phyloP scores from a whole-genome alignment of 2,113 vertebrate genomes.

The Bubo bubo region DNA sequence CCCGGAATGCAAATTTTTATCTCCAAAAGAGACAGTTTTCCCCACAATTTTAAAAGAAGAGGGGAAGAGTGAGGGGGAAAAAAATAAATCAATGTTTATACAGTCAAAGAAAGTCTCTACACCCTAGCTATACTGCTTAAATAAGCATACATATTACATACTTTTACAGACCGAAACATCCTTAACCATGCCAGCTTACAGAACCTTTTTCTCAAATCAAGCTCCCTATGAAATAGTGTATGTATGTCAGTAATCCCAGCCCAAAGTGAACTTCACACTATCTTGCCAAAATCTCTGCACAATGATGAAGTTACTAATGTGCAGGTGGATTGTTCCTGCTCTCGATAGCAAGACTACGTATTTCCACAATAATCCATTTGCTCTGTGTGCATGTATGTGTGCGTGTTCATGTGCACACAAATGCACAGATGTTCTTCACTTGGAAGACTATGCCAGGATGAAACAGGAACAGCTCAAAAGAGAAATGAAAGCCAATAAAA shows the following conservation, averaged over 20 bases:
- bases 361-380: neutral
- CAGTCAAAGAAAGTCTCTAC: slow-evolving; percentile 7
- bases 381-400: rapidly evolving
- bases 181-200: neutral
- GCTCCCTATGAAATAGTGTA: neutral
- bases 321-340: neutral
- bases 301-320: neutral
- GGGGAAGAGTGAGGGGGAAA: neutral
- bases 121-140: neutral
- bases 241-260: neutral
- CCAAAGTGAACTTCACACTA: neutral
- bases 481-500: neutral
- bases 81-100: slow-evolving; percentile 21
- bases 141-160: neutral
- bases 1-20: slow-evolving; percentile 75
- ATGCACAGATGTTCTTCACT: neutral
- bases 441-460: neutral
- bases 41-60: slow-evolving; percentile 16
- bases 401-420: neutral
- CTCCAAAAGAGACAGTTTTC: slow-evolving; percentile 63
- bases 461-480: neutral
- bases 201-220: neutral
- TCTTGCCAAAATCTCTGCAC: neutral
- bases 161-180: neutral
- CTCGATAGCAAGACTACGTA: rapidly evolving